Base-by-base conservation (phyloP, 2,888 invertebrate genomes). In the Deilephila elpenor region DNA sequence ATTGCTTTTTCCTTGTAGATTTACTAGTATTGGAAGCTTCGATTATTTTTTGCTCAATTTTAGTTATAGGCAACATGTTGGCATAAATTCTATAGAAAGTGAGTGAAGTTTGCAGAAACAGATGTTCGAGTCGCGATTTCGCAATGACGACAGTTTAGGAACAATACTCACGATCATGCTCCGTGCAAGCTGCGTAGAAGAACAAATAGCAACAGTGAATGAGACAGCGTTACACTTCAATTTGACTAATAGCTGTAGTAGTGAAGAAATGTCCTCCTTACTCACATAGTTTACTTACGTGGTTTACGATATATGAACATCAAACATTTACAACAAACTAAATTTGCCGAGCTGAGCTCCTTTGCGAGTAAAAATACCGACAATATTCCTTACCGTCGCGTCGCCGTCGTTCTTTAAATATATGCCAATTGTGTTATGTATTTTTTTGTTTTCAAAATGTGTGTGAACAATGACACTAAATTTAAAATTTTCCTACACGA, bases 131-230 rank as follows among this genome's bases (percentile, higher is more conserved):
- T 74, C 77, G 79, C 77, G 74, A 73, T 78, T 44, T 75, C 73
- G 78, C 80, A 77, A 81, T 78, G 78, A 78, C 76, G 74, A 80
- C 87, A 82, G 79, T 86, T 86, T 83, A 88, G 79, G 84, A 85
- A 86, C 87, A 87, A 95, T 97, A 97, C 97, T 97, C 96, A 97
- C 97, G 96, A 97, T 97, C 97, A 97, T 97, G 97, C 97, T 97
- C 97, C 97, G 97, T 97, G 97, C 97, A 97, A 97, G 97, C 97
- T 96, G 96, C 95, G 87, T 90, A 91, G 91, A 93, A 96, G 95
- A 95, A 95, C 95, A 96, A 94, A 96, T 93, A 95, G 95, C 96
- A 95, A 95, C 95, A 95, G 92, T 95, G 91, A 95, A 95, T 96
- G 95, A 95, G 95, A 91, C 87, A 91, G 91, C 89, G 93, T 84